Evolutionary conservation across 2,113 vertebrate genomes (phyloP), one percentile per base, ranked within the genome.

Genomic region (Empidonax alnorum): DNA sequence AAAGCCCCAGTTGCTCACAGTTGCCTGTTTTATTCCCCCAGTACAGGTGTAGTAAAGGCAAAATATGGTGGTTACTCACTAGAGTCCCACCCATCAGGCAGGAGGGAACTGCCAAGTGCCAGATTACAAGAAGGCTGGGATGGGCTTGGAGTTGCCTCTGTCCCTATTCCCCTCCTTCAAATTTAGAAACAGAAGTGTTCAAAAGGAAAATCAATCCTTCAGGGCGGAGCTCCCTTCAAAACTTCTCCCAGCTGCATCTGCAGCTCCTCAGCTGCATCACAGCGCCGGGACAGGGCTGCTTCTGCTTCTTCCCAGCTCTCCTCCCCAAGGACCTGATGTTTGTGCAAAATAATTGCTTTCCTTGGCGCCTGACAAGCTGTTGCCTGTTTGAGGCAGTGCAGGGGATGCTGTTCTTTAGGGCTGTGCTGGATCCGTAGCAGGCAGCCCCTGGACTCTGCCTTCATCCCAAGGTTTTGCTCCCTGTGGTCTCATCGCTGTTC

Each of bases 241-340:
- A 46, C 18, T 35, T 49, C 41, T 84, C 69, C 30, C 10, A 7
- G 67, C 55, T 21, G 15, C 39, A 18, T n/a, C 47, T 52, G 27
- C 49, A 35, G 76, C 39, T 53, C 14, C 77, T 66, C 8, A 16
- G 52, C 41, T 41, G 52, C 39, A 19, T 46, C 39, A 28, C 58
- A 65, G 4, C 4, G 0, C n/a, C 0, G 2, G 37, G 53, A 35
- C 31, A 7, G 3, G 15, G 50, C 82, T 53, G 44, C 53, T 82
- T 52, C 65, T 72, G 37, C 50, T 41, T 46, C 39, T 61, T 75
- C 62, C 33, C 55, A 62, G 47, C 63, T 42, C 78, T 91, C 39
- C 71, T 92, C 91, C 49, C 55, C 0, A 0, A 68, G 62, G 44
- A 61, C 15, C 25, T 3, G 0, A 4, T 23, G 47, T 72, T 87